These are phyloP conservation scores for Pluvianellus socialis DNA, from an alignment of 2,113 vertebrate genomes.

Conservation along the genomic window DNA sequence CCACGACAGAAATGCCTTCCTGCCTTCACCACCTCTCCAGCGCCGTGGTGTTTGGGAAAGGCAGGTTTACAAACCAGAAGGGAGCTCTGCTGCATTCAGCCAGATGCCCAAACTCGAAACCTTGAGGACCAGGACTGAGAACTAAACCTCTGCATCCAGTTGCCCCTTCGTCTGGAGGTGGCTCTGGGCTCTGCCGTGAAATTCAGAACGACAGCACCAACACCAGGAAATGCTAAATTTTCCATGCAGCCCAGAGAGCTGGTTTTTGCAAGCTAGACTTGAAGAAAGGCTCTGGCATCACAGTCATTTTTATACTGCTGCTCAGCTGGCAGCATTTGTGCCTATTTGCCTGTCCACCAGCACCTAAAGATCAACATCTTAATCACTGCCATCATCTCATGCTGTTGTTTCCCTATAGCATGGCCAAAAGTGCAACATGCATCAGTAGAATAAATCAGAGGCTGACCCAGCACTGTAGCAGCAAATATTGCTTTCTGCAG, in stretches of 20 bases:
- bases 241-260: not conserved
- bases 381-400: not conserved
- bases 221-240: not conserved
- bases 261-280: not conserved
- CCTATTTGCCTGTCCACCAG: not conserved
- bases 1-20: not conserved
- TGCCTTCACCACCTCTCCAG: not conserved
- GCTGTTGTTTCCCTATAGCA: not conserved
- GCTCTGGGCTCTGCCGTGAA: not conserved
- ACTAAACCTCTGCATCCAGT: accelerated
- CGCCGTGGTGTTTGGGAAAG: not conserved
- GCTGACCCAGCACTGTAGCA: not conserved
- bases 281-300: not conserved
- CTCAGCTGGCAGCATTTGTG: not conserved
- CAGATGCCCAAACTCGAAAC: not conserved
- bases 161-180: not conserved
- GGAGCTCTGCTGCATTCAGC: not conserved
- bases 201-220: not conserved
- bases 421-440: not conserved
- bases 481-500: not conserved
- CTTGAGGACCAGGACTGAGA: not conserved
- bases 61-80: not conserved
- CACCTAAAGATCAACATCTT: not conserved
- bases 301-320: not conserved
- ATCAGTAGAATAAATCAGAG: not conserved